Evolutionary conservation across 2,797 vertebrate species (phyloP).

Genomic region (Kryptolebias ocellatus): DNA sequence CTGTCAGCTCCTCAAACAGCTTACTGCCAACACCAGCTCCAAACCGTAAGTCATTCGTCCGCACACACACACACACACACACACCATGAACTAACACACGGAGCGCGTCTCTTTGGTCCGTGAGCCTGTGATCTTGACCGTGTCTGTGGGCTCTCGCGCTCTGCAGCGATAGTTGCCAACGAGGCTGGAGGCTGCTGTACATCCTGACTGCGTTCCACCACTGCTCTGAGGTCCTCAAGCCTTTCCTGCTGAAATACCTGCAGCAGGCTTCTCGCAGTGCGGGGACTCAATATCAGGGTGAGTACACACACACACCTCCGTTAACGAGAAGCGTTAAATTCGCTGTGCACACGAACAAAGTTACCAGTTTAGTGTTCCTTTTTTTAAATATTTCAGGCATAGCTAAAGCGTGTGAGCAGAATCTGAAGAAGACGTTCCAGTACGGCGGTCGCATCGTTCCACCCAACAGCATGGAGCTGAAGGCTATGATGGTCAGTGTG

Average conservation of each 20-base stretch:
- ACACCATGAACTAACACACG: slow-evolving; percentile 13
- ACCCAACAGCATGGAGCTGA: slow-evolving; percentile 92
- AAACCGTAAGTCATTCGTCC: slow-evolving; percentile 86
- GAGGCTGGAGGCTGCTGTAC: slow-evolving; percentile 95
- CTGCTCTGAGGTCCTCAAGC: slow-evolving; percentile 91
- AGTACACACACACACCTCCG: slow-evolving; percentile 3
- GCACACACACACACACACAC: background rate
- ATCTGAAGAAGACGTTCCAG: slow-evolving; percentile 90
- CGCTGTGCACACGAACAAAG: slow-evolving; percentile 3
- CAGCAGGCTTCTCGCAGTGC: slow-evolving; percentile 82
- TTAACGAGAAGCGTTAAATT: background rate
- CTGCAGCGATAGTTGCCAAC: slow-evolving; percentile 91
- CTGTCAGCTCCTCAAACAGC: slow-evolving; percentile 96
- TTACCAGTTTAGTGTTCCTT: background rate
- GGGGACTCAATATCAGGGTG: slow-evolving; percentile 90
- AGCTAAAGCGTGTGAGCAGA: slow-evolving; percentile 93
- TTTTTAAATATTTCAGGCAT: slow-evolving; percentile 82
- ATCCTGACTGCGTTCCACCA: slow-evolving; percentile 89
- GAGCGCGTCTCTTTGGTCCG: slow-evolving; percentile 14
- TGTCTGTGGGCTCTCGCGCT: slow-evolving; percentile 31
- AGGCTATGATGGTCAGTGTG: slow-evolving; percentile 92
- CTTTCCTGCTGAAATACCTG: slow-evolving; percentile 87
- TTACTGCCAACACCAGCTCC: slow-evolving; percentile 91
- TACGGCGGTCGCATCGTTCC: slow-evolving; percentile 87
- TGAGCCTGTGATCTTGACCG: slow-evolving; percentile 32